These are phyloP conservation scores for Nothoprocta perdicaria DNA, from an alignment of 2,113 vertebrate species.

Conservation along the genomic window DNA sequence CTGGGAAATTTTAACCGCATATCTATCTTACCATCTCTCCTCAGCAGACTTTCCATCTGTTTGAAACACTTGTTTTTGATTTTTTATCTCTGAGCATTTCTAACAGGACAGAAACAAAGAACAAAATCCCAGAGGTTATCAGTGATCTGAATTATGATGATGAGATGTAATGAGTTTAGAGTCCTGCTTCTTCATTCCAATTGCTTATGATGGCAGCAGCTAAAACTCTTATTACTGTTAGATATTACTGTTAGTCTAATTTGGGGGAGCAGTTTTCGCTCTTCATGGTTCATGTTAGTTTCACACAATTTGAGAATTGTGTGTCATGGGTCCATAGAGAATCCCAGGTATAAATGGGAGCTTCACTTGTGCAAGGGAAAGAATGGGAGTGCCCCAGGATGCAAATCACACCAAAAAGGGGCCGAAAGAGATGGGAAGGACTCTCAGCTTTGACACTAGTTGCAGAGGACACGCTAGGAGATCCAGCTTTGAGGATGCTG, in stretches of 20 bases:
- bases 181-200: background rate
- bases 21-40: background rate
- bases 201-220: background rate
- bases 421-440: background rate
- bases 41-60: background rate
- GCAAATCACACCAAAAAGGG: background rate
- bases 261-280: background rate
- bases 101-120: background rate
- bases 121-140: background rate
- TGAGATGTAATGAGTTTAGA: background rate
- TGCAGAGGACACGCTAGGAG: background rate
- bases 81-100: background rate
- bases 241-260: background rate
- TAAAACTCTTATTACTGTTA: background rate
- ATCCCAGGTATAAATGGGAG: background rate
- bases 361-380: background rate
- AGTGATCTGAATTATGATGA: background rate
- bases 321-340: background rate
- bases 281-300: background rate
- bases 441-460: rapidly evolving
- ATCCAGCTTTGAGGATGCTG: background rate
- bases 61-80: background rate
- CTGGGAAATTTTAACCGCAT: background rate
- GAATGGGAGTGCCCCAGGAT: rapidly evolving
- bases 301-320: background rate